Percentiles rank a stretch among this genome's conserved stretches.
Evolutionary conservation across 2,797 vertebrate genomes (phyloP).

Genomic region (Lagorchestes hirsutus): DNA sequence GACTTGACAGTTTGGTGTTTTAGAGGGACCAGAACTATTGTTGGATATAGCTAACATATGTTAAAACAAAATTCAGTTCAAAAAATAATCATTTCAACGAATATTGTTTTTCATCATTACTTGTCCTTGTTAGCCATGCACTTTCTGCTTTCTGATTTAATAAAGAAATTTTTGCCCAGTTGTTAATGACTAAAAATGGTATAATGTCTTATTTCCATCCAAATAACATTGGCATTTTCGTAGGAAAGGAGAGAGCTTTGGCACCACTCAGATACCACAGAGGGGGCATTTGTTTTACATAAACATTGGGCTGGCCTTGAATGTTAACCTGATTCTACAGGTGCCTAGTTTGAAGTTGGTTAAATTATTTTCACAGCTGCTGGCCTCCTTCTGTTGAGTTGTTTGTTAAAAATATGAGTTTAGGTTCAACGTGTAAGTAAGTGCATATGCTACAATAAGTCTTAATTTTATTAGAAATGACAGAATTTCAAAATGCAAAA

Average conservation of each 20-base stretch:
- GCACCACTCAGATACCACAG: neutral
- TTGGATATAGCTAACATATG: conserved; percentile 11
- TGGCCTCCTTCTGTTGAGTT: neutral
- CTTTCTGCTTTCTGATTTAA: neutral
- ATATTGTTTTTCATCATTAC: neutral
- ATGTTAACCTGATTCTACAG: neutral
- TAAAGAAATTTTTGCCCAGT: neutral
- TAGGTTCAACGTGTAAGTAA: neutral
- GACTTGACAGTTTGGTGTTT: neutral
- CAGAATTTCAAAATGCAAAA: neutral
- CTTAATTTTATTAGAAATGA: conserved; percentile 20
- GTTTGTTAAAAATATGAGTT: conserved; percentile 25
- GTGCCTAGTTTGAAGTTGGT: neutral
- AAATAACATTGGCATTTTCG: neutral
- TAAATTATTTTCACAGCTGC: neutral
- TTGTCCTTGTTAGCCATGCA: neutral
- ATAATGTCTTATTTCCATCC: neutral
- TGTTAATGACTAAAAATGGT: neutral
- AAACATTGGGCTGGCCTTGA: neutral
- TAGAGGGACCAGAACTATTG: conserved; percentile 46
- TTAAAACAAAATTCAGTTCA: neutral
- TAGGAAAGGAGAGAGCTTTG: neutral
- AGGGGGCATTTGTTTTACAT: rapidly evolving
- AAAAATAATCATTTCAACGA: neutral
- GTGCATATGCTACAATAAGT: neutral